A percentile compares a stretch with the other conserved stretches of the same genome.
These are phyloP conservation scores for Virgularia gustaviana DNA, from an alignment of 92 coral and sea anemone species.

Conservation along the genomic window DNA sequence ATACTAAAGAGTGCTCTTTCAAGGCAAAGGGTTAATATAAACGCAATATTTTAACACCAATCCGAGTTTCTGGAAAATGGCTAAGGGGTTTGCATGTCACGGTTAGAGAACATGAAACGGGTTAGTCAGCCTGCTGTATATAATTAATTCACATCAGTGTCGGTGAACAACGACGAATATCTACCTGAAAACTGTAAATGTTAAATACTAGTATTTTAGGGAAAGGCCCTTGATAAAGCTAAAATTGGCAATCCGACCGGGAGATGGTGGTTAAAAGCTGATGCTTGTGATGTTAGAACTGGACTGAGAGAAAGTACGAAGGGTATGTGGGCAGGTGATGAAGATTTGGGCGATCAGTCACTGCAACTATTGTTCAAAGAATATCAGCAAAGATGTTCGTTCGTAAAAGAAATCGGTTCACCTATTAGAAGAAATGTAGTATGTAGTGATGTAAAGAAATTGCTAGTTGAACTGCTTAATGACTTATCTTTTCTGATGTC, in stretches of 20 bases:
- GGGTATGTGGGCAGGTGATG: constrained; percentile 51
- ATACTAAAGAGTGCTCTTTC: too few relatives aligned
- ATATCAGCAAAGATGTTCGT: constrained; percentile 13
- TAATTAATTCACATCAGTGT: too few relatives aligned
- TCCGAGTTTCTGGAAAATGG: too few relatives aligned
- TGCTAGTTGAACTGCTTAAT: constrained; percentile 15
- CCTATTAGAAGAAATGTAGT: not conserved
- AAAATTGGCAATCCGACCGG: constrained; percentile 33
- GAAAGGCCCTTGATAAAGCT: constrained; percentile 17
- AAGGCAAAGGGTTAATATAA: too few relatives aligned
- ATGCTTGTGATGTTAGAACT: constrained; percentile 40
- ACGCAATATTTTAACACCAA: too few relatives aligned
- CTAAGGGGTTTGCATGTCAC: too few relatives aligned
- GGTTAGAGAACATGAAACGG: too few relatives aligned
- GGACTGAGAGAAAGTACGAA: constrained; percentile 42
- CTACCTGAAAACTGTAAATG: too few relatives aligned
- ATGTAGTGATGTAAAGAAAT: not conserved
- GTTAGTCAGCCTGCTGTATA: too few relatives aligned
- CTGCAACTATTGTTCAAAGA: constrained; percentile 21
- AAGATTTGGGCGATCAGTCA: constrained; percentile 40
- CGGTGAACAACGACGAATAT: too few relatives aligned
- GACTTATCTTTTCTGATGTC: constrained; percentile 28
- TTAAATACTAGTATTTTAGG: constrained; percentile 9
- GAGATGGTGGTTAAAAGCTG: constrained; percentile 55
- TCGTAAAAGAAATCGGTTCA: constrained; percentile 2